Conservation (phyloP, 2,797 vertebrate genomes). For the Phyllotis vaccarum region DNA sequence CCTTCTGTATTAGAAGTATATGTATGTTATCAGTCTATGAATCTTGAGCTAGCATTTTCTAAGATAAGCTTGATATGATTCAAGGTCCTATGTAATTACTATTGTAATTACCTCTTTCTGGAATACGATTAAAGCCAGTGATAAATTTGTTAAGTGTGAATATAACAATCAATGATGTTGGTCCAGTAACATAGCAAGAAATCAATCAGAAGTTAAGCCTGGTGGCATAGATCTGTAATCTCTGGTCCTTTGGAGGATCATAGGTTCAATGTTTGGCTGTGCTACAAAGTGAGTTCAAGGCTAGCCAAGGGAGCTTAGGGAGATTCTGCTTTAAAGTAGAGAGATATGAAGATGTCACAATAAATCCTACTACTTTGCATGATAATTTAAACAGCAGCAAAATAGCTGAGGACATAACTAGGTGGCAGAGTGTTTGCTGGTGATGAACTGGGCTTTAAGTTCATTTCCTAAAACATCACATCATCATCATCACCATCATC, state of each 20-base stretch:
- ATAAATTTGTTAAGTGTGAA: constrained; percentile 82
- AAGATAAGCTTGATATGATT: constrained; percentile 52
- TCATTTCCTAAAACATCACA: background rate
- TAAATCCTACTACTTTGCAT: background rate
- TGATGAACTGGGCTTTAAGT: background rate
- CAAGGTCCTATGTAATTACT: constrained; percentile 60
- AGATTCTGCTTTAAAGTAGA: background rate
- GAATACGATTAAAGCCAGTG: constrained; percentile 71
- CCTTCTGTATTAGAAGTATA: background rate
- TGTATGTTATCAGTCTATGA: constrained; percentile 51
- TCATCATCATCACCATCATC: too few relatives aligned
- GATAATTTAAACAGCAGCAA: background rate
- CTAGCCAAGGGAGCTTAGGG: background rate
- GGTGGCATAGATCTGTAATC: background rate
- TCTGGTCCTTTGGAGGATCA: background rate
- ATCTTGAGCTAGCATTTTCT: constrained; percentile 35
- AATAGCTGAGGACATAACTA: background rate
- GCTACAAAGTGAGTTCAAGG: background rate
- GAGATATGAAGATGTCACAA: background rate
- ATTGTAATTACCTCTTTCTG: constrained; percentile 76
- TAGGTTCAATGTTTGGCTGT: background rate
- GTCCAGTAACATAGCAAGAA: constrained; percentile 80
- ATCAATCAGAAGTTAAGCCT: constrained; percentile 67
- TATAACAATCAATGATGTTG: constrained; percentile 77
- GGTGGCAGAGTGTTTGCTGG: background rate